Conservation (phyloP, 2,113 vertebrate genomes). For the Apodemus sylvaticus region DNA sequence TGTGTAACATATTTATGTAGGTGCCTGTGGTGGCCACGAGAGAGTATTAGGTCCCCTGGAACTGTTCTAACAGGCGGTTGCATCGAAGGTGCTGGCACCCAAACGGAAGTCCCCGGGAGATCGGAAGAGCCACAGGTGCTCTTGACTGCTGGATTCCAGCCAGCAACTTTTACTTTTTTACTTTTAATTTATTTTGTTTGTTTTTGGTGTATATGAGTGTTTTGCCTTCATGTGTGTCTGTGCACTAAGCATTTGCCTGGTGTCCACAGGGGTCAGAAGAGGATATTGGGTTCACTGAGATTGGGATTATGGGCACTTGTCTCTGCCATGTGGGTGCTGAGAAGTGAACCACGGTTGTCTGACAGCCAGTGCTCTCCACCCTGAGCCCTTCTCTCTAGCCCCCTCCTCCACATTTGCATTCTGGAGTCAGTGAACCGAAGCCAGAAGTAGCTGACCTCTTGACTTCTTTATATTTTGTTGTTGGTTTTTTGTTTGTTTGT, state of each 20-base stretch:
- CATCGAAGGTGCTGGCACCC: neutral
- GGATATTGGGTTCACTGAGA: neutral
- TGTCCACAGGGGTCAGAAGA: neutral
- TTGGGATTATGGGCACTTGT: neutral
- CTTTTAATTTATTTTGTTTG: neutral
- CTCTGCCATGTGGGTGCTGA: neutral
- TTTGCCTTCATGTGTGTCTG: neutral
- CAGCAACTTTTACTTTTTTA: neutral
- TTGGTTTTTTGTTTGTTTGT: too few species aligned
- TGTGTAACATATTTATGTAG: neutral
- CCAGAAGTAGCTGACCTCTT: neutral
- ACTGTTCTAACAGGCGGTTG: neutral
- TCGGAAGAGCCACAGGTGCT: neutral
- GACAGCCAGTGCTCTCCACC: neutral
- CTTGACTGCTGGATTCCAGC: neutral
- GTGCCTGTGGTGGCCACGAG: neutral
- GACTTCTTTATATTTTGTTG: too few species aligned
- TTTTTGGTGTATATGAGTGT: neutral
- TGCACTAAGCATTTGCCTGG: neutral
- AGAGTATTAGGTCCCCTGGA: neutral
- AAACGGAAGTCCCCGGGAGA: neutral
- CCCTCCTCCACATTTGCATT: neutral
- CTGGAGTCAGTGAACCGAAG: neutral
- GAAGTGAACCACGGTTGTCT: neutral
- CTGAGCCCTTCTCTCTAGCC: neutral